These are phyloP conservation scores for Trididemnum nubilum DNA, from an alignment of 23 tunicate species.

Conservation along the genomic window DNA sequence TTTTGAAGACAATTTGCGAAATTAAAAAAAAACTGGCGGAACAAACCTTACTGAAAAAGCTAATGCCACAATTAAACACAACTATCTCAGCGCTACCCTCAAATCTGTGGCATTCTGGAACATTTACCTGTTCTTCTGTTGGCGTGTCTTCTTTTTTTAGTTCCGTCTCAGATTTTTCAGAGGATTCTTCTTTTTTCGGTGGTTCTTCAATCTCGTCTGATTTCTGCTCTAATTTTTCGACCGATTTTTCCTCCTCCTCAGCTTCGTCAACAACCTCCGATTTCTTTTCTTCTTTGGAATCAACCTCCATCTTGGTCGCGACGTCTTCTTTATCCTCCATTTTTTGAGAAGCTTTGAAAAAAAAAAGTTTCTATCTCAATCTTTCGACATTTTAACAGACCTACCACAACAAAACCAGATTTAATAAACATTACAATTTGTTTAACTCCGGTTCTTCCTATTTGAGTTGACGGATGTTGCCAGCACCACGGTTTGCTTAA, in stretches of 20 bases:
- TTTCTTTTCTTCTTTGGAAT: not conserved
- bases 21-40: too few relatives aligned
- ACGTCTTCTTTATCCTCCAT: not conserved
- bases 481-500: too few relatives aligned
- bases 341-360: not conserved
- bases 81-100: too few relatives aligned
- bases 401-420: too few relatives aligned
- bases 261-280: not conserved
- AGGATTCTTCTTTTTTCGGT: not conserved
- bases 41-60: too few relatives aligned
- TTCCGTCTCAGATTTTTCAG: constrained; percentile 23
- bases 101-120: too few relatives aligned
- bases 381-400: not conserved
- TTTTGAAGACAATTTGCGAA: too few relatives aligned
- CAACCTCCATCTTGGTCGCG: constrained; percentile 6
- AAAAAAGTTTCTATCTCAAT: not conserved
- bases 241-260: constrained; percentile 2
- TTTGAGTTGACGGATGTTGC: too few relatives aligned
- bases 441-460: too few relatives aligned
- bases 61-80: too few relatives aligned
- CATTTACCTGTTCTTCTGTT: too few relatives aligned
- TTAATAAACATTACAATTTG: too few relatives aligned
- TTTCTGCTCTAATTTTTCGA: not conserved
- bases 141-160: constrained; percentile 34
- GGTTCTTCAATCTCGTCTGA: not conserved